Conservation (phyloP, 2,113 vertebrate species). For the Coptodon bakossiorum region DNA sequence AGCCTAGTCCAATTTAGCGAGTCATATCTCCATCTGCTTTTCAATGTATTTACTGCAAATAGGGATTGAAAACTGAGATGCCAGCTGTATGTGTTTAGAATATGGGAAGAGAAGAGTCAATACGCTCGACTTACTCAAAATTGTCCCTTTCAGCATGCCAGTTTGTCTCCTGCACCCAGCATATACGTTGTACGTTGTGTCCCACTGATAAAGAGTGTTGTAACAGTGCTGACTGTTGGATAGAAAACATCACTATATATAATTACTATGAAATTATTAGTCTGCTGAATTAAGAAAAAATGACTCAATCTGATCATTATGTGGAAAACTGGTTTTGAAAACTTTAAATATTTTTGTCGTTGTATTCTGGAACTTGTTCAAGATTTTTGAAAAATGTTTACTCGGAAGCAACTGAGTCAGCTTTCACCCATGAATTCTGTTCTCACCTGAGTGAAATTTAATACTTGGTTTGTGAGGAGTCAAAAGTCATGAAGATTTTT, state of each 20-base stretch:
- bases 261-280: neutral
- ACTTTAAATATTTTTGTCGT: neutral
- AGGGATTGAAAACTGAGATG: slow-evolving; percentile 56
- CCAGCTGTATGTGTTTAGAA: slow-evolving; percentile 65
- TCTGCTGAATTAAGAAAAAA: neutral
- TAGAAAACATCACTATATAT: neutral
- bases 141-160: slow-evolving; percentile 12
- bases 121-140: neutral
- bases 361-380: neutral
- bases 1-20: slow-evolving; percentile 60
- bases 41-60: slow-evolving; percentile 47
- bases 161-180: slow-evolving; percentile 29
- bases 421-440: neutral
- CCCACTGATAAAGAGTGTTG: neutral
- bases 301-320: neutral
- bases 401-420: neutral
- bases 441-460: neutral
- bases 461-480: no score
- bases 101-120: slow-evolving; percentile 25
- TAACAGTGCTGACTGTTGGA: neutral
- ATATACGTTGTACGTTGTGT: neutral
- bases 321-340: neutral
- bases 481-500: neutral
- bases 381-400: neutral
- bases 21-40: slow-evolving; percentile 64